Conservation (phyloP, 2,888 invertebrate genomes). For the Pterostichus madidus region DNA sequence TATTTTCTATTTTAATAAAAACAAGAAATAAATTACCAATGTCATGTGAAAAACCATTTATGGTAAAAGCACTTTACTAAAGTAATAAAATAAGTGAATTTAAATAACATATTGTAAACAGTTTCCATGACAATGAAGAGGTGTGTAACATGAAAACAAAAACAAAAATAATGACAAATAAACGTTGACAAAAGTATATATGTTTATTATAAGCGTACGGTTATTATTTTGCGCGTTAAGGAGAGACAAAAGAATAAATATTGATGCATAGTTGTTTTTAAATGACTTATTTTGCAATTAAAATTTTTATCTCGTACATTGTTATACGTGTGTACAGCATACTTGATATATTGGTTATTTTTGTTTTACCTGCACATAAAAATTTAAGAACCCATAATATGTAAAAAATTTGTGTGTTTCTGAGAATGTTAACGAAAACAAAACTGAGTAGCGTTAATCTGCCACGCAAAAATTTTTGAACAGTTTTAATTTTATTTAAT, state of each 20-base stretch:
- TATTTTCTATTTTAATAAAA: not conserved
- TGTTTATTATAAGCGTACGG: too few species aligned
- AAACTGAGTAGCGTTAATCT: not conserved
- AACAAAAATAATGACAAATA: not conserved
- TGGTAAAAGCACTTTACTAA: not conserved
- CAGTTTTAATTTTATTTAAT: too few species aligned
- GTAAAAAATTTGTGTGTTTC: not conserved
- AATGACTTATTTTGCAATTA: constrained; percentile 36
- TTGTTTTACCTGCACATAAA: not conserved
- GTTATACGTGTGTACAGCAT: not conserved
- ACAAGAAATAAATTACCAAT: not conserved
- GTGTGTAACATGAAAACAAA: constrained; percentile 21
- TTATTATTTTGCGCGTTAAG: not conserved
- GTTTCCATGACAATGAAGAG: not conserved
- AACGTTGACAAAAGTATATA: too few species aligned
- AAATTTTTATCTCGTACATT: constrained; percentile 16
- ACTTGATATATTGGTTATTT: constrained; percentile 15
- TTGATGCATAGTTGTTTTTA: constrained; percentile 31
- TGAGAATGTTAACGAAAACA: not conserved
- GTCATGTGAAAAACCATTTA: not conserved
- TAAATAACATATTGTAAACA: not conserved
- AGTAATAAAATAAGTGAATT: constrained; percentile 8
- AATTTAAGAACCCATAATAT: constrained; percentile 12
- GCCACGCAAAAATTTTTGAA: too few species aligned
- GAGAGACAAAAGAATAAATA: constrained; percentile 35